Base-by-base conservation (phyloP, 2,797 vertebrate genomes). In the Sebastes baramenuke region DNA sequence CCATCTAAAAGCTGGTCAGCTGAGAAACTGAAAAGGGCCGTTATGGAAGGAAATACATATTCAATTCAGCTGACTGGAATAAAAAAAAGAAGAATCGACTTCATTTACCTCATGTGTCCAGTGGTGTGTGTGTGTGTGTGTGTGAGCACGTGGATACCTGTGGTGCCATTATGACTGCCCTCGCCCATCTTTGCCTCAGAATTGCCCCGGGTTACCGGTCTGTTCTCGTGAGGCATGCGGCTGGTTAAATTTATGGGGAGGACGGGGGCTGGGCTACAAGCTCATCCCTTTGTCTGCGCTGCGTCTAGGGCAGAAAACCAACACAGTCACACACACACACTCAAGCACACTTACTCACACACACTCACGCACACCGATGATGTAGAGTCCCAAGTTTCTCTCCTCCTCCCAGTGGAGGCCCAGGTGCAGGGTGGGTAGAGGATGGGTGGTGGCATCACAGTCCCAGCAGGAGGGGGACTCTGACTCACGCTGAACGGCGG, bases 401-500 rank as follows among this genome's bases (percentile, higher is more conserved):
- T 91, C 78, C 80, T 90, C 82, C 79, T 85, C 91, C 81, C 84
- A 56, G 82, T 76, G 78, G 67, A 84, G 77, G 85, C 90, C 94
- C 95, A 95, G 95, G 95, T 96, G 95, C 93, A 91, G 85, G 94
- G 93, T 95, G 95, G 95, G 94, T 91, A 94, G 94, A 93, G 87
- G 87, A 93, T 93, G 93, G 94, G 93, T 88, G 94, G 94, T 95
- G 95, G 93, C 93, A 95, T 95, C 92, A 94, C 95, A 95, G 92
- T 85, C 93, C 86, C 93, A 94, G 92, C 93, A 93, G 94, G 95
- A 91, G 87, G 83, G 87, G 88, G 90, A 88, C 87, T 91, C 77
- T 95, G 95, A 95, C 87, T 95, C 95, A 95, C 38, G 29, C 81
- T 83, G 68, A 92, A 87, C 72, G 72, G 81, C 70, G 85, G 90